Evolutionary conservation across 2,888 invertebrate genomes (phyloP).

Genomic region (Drosophila mulleri): DNA sequence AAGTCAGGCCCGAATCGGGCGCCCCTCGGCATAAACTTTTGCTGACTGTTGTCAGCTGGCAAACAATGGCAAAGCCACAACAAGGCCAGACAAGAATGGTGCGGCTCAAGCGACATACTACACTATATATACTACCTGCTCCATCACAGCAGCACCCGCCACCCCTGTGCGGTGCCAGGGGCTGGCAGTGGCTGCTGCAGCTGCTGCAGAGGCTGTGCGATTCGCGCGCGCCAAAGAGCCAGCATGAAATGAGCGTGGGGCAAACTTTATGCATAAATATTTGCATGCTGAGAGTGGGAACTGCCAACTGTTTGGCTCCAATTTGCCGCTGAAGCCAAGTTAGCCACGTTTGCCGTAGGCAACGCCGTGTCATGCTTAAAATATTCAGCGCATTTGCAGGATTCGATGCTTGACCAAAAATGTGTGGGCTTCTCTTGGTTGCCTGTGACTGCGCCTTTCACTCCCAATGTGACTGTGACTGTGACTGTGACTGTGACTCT

Average conservation of each 20-base stretch:
- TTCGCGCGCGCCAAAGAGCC: constrained; percentile 26
- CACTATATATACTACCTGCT: constrained; percentile 25
- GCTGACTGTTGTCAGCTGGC: constrained; percentile 79
- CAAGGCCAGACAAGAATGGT: constrained; percentile 65
- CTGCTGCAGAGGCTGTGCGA: constrained; percentile 15
- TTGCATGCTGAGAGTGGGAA: constrained; percentile 54
- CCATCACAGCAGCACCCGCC: constrained; percentile 11
- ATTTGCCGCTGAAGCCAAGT: constrained; percentile 19
- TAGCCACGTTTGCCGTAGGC: constrained; percentile 41
- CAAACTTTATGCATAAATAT: constrained; percentile 80
- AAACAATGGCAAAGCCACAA: constrained; percentile 77
- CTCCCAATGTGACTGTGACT: too few relatives aligned
- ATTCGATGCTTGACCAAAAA: constrained; percentile 41
- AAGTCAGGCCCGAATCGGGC: constrained; percentile 56
- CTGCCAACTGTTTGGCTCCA: constrained; percentile 29
- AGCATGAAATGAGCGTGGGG: constrained; percentile 72
- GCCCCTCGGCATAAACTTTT: constrained; percentile 74
- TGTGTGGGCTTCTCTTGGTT: constrained; percentile 7
- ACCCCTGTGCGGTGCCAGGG: constrained; percentile 10
- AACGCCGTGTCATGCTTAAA: constrained; percentile 41
- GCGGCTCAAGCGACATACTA: constrained; percentile 31
- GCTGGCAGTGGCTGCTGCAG: constrained; percentile 9
- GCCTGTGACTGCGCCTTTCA: background rate
- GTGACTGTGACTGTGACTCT: background rate
- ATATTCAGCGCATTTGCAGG: constrained; percentile 64